These are phyloP conservation scores for Papilio elwesi DNA, from an alignment of 2,888 invertebrate genomes.

Conservation along the genomic window DNA sequence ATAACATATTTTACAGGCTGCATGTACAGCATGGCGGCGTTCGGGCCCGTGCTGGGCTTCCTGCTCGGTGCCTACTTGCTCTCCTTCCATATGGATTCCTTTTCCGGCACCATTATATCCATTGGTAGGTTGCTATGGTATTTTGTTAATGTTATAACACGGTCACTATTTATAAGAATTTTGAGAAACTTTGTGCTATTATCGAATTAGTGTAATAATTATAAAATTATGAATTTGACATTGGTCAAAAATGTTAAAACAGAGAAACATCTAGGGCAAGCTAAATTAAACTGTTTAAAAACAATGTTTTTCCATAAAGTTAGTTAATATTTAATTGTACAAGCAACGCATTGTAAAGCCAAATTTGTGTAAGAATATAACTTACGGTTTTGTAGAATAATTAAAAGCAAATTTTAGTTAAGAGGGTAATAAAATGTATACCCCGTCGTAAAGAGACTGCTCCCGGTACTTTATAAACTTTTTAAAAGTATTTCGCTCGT, in stretches of 20 bases:
- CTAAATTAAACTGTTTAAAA: no score
- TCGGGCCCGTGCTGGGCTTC: slow-evolving; percentile 95
- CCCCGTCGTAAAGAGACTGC: neutral
- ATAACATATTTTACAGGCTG: slow-evolving; percentile 85
- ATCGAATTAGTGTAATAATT: no score
- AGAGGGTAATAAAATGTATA: neutral
- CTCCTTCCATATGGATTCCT: slow-evolving; percentile 96
- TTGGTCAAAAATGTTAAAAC: no score
- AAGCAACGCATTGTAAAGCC: no score
- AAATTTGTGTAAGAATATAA: neutral
- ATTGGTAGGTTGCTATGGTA: slow-evolving; percentile 84
- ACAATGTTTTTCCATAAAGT: no score
- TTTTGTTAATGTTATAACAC: no score
- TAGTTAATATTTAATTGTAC: no score
- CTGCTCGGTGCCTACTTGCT: slow-evolving; percentile 91
- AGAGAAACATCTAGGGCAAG: no score
- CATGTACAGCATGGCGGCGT: slow-evolving; percentile 98
- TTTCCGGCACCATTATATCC: slow-evolving; percentile 88
- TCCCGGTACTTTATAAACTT: neutral
- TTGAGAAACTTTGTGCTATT: no score
- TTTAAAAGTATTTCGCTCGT: slow-evolving; percentile 14
- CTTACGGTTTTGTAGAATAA: neutral
- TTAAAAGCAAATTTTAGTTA: neutral
- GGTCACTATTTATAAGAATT: no score
- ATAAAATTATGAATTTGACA: no score